These are phyloP conservation scores for Chiridota heheva DNA, from an alignment of 35 echinoderm and acorn worm species.

Conservation along the genomic window DNA sequence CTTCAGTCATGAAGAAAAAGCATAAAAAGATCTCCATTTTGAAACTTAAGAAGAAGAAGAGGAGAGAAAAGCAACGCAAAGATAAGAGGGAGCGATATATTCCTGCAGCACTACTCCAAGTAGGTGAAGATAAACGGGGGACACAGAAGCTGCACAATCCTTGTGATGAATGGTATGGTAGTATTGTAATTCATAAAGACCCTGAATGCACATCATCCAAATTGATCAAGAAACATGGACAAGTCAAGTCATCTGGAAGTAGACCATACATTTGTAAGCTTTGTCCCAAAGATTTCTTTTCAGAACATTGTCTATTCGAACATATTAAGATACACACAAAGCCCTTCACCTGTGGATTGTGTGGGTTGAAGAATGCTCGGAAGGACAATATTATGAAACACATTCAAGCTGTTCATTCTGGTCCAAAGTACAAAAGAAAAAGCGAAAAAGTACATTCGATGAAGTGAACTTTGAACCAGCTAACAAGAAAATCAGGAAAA, in stretches of 20 bases:
- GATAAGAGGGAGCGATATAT: slow-evolving; percentile 7
- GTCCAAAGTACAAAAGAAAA: slow-evolving; percentile 75
- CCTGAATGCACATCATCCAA: slow-evolving; percentile 65
- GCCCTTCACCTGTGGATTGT: slow-evolving; percentile 74
- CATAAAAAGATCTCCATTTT: background rate
- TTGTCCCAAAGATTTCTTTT: slow-evolving; percentile 74
- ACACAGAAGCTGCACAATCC: background rate
- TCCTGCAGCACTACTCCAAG: slow-evolving; percentile 23
- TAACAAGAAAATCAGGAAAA: slow-evolving; percentile 3
- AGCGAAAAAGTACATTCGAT: slow-evolving; percentile 1
- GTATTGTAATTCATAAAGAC: slow-evolving; percentile 73
- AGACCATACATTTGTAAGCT: slow-evolving; percentile 68
- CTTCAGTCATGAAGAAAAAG: slow-evolving; percentile 11
- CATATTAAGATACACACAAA: slow-evolving; percentile 88
- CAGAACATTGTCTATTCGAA: slow-evolving; percentile 80
- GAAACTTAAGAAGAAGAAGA: background rate
- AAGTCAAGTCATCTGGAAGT: slow-evolving; percentile 28
- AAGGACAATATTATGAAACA: slow-evolving; percentile 91
- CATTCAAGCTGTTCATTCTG: slow-evolving; percentile 72
- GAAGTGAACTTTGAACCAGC: slow-evolving; percentile 6
- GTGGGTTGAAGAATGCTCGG: slow-evolving; percentile 69
- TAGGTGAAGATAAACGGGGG: background rate
- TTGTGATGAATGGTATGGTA: slow-evolving; percentile 42
- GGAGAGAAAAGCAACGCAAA: background rate
- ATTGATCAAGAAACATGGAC: slow-evolving; percentile 60